phyloP scores from a whole-genome alignment of 2,113 vertebrate species.

The Zosterops hypoxanthus region DNA sequence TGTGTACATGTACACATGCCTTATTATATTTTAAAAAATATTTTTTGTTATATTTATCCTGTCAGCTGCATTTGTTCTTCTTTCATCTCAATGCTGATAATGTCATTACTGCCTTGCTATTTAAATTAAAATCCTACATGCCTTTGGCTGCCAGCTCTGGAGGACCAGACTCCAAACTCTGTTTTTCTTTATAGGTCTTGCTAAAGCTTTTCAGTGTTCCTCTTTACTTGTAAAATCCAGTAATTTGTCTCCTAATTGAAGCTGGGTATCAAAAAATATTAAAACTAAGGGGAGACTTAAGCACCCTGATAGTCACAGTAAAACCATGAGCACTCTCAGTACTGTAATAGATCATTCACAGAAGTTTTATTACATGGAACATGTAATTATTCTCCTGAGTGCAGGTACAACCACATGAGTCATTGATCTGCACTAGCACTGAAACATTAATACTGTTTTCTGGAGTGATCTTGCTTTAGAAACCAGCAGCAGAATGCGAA shows the following conservation, averaged over 20 bases:
- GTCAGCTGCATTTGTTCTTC: background rate
- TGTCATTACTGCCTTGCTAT: background rate
- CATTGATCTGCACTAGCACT: background rate
- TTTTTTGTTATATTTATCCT: background rate
- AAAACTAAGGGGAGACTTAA: background rate
- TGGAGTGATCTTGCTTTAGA: background rate
- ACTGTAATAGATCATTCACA: background rate
- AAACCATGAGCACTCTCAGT: background rate
- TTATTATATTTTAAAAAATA: background rate
- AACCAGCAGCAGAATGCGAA: background rate
- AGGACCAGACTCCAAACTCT: background rate
- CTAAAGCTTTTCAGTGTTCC: background rate
- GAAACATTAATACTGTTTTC: background rate
- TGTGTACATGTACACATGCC: accelerated
- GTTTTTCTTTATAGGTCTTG: background rate
- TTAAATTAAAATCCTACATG: background rate
- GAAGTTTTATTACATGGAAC: background rate
- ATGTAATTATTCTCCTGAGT: background rate
- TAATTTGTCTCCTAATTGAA: background rate
- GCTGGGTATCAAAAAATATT: background rate
- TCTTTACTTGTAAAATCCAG: background rate
- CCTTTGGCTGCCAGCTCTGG: background rate
- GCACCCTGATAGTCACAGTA: background rate
- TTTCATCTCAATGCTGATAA: background rate
- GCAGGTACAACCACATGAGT: background rate